Evolutionary conservation across 1,140 invertebrate genomes (phyloP).

Genomic region (Pseudobourletiella spinata): DNA sequence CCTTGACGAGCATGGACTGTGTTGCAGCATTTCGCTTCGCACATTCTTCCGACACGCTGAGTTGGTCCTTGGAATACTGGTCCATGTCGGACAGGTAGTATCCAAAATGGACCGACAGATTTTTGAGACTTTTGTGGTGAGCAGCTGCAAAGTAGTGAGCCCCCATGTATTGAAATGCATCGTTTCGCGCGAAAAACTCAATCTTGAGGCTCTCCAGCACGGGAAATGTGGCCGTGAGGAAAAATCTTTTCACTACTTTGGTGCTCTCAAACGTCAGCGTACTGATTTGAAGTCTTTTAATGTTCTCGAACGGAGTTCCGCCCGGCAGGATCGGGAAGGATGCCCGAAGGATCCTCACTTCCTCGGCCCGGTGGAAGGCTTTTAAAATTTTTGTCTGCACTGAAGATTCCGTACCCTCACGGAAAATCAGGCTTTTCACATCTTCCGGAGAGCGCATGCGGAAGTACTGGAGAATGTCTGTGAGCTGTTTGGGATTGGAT

Average conservation of each 20-base stretch:
- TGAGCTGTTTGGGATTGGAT: not conserved
- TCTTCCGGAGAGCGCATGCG: not conserved
- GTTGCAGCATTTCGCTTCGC: not conserved
- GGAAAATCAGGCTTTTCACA: not conserved
- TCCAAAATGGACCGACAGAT: not conserved
- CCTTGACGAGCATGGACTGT: not conserved
- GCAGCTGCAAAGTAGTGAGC: not conserved
- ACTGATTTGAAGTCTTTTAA: not conserved
- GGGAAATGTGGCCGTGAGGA: not conserved
- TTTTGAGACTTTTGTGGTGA: not conserved
- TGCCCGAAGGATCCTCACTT: not conserved
- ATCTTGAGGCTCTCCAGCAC: not conserved
- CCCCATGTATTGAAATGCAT: not conserved
- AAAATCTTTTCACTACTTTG: not conserved
- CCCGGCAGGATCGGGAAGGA: not conserved
- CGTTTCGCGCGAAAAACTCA: not conserved
- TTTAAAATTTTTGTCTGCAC: not conserved
- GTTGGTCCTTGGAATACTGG: not conserved
- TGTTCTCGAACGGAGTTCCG: not conserved
- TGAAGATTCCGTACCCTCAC: not conserved
- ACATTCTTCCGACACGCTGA: not conserved
- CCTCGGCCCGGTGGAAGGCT: not conserved
- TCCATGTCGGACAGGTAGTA: not conserved
- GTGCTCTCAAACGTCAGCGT: not conserved
- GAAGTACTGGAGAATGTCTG: not conserved